Conservation (phyloP, 2,113 vertebrate genomes). For the Gymnogyps californianus region DNA sequence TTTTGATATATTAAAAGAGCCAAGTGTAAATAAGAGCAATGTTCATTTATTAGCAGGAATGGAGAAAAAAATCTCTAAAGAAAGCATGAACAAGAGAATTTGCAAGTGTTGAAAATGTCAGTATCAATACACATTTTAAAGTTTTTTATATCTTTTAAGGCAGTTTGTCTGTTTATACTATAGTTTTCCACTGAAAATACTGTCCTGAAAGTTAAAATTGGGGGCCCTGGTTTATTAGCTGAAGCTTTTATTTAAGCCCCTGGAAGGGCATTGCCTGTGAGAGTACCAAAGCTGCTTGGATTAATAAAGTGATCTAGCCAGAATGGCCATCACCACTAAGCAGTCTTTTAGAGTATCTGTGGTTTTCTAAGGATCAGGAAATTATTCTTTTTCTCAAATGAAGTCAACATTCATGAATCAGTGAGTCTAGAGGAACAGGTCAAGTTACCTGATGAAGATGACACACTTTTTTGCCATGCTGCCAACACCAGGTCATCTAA, state of each 20-base stretch:
- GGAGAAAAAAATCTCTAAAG: not conserved
- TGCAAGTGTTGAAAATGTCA: not conserved
- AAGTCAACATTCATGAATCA: not conserved
- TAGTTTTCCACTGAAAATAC: not conserved
- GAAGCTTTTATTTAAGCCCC: accelerated
- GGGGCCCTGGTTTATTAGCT: not conserved
- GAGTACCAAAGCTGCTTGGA: not conserved
- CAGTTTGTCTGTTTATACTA: not conserved
- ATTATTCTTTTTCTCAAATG: not conserved
- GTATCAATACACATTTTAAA: not conserved
- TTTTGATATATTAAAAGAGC: not conserved
- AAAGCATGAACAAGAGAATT: not conserved
- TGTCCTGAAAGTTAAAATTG: not conserved
- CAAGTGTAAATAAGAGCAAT: not conserved
- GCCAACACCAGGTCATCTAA: not conserved
- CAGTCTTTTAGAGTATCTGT: not conserved
- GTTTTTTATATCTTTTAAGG: not conserved
- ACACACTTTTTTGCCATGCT: not conserved
- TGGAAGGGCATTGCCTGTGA: not conserved
- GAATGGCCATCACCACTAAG: not conserved
- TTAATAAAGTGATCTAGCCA: not conserved
- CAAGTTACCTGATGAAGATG: not conserved
- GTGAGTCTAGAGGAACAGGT: not conserved
- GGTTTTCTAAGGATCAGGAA: not conserved
- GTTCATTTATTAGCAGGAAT: not conserved